Percentiles rank a stretch among this genome's conserved stretches.
phyloP scores from a whole-genome alignment of 2,113 vertebrate species.

The Dicaeum eximium region DNA sequence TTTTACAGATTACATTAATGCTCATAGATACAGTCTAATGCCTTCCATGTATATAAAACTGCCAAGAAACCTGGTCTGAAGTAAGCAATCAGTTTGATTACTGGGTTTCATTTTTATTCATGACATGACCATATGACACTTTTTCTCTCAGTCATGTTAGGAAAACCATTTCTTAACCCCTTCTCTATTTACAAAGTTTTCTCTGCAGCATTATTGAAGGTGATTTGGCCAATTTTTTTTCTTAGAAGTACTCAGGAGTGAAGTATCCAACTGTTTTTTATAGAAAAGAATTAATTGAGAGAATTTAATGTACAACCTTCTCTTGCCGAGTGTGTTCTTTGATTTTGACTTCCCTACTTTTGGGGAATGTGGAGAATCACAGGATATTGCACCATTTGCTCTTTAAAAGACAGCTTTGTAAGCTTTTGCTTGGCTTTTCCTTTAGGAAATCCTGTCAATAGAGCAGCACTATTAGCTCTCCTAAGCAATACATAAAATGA shows the following conservation, averaged over 20 bases:
- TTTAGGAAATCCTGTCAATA: not conserved
- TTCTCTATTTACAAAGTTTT: not conserved
- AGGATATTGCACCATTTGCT: not conserved
- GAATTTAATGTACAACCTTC: not conserved
- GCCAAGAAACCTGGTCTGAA: not conserved
- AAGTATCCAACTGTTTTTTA: not conserved
- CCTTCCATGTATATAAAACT: not conserved
- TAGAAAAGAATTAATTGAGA: not conserved
- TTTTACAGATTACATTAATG: not conserved
- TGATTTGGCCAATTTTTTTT: not conserved
- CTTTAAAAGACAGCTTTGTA: not conserved
- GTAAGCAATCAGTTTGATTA: not conserved
- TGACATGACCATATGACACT: not conserved
- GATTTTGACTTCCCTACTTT: not conserved
- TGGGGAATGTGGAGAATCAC: not conserved
- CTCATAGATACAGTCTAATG: not conserved
- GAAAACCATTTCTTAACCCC: not conserved
- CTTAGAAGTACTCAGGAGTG: not conserved
- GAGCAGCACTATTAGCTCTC: not conserved
- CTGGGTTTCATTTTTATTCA: not conserved
- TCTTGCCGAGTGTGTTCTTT: not conserved
- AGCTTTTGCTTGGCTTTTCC: not conserved
- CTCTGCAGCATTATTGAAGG: not conserved
- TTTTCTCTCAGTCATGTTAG: not conserved
- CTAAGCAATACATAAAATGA: not conserved